Evolutionary conservation across 2,797 vertebrate genomes (phyloP).

Genomic region (Etheostoma nigrum): DNA sequence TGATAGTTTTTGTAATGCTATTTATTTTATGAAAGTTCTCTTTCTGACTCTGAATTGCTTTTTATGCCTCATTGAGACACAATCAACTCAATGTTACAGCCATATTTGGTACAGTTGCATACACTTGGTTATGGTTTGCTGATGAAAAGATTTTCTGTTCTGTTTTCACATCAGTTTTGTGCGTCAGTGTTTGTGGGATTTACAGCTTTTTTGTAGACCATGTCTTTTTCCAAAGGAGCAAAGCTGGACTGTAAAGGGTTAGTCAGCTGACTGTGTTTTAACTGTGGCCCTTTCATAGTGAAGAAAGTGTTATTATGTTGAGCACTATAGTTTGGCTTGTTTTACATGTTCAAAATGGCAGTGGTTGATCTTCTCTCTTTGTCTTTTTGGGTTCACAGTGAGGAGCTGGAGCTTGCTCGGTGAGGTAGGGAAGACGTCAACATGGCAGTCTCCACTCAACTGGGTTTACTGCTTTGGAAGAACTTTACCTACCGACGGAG

Average conservation of each 20-base stretch:
- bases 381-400: slow-evolving; percentile 57
- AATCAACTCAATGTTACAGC: too few species aligned
- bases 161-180: slow-evolving; percentile 21
- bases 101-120: slow-evolving; percentile 5
- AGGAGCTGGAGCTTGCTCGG: slow-evolving; percentile 72
- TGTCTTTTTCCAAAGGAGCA: slow-evolving; percentile 1
- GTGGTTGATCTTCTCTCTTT: slow-evolving; percentile 31
- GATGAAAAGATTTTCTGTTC: slow-evolving; percentile 39
- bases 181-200: background rate
- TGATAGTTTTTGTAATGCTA: background rate
- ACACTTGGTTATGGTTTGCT: slow-evolving; percentile 6
- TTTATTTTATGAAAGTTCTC: background rate
- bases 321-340: background rate
- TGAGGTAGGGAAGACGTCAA: slow-evolving; percentile 76
- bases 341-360: background rate
- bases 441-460: slow-evolving; percentile 94
- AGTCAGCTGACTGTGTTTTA: background rate
- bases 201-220: background rate
- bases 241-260: background rate
- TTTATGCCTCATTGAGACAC: background rate
- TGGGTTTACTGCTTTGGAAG: slow-evolving; percentile 97
- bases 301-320: background rate
- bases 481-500: slow-evolving; percentile 96
- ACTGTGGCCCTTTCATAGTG: background rate
- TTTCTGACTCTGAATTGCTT: background rate